These are phyloP conservation scores for Grammomys surdaster DNA, from an alignment of 2,113 vertebrate species.

Conservation along the genomic window DNA sequence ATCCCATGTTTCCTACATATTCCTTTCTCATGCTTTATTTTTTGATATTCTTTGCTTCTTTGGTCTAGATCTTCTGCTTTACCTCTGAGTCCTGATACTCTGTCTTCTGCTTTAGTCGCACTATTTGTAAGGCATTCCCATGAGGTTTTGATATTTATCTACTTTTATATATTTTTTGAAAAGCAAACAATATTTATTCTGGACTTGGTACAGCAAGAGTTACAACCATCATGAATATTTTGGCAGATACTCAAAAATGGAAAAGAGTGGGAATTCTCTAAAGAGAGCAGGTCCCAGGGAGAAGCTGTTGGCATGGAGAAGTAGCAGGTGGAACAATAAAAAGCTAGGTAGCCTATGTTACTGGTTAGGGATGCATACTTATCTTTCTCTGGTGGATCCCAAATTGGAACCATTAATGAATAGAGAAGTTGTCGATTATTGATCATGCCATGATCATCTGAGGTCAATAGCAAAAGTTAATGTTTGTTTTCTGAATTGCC, in stretches of 20 bases:
- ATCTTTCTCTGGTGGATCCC: background rate
- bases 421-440: background rate
- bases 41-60: too few relatives aligned
- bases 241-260: background rate
- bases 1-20: background rate
- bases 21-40: too few relatives aligned
- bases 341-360: background rate
- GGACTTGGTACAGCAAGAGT: background rate
- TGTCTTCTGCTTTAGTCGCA: too few relatives aligned
- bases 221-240: background rate
- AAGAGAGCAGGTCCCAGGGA: rapidly evolving
- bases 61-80: too few relatives aligned
- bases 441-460: background rate
- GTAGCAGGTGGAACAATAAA: background rate
- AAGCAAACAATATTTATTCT: background rate
- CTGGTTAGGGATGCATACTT: background rate
- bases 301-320: background rate
- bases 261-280: background rate
- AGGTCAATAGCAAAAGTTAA: background rate
- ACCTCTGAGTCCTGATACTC: too few relatives aligned
- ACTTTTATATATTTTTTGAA: too few relatives aligned
- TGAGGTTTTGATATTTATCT: too few relatives aligned
- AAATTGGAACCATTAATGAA: background rate
- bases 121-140: too few relatives aligned
- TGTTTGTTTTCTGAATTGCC: background rate